Evolutionary conservation across 2,888 invertebrate genomes (phyloP).

Genomic region (Parnassius apollo): DNA sequence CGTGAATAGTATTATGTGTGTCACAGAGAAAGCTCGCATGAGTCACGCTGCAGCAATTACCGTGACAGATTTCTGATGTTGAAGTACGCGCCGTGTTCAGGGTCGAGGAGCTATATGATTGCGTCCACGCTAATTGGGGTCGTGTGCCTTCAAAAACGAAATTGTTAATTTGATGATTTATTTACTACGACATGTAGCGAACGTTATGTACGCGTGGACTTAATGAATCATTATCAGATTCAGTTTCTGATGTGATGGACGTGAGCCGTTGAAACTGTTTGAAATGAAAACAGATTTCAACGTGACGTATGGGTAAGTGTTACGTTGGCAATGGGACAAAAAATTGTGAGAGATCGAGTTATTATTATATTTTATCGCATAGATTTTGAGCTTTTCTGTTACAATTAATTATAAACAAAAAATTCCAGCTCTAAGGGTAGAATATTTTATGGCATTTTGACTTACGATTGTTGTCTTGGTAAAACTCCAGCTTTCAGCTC

Average conservation of each 20-base stretch:
- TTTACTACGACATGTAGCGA: constrained; percentile 20
- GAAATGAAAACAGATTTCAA: constrained; percentile 17
- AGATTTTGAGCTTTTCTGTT: too few species aligned
- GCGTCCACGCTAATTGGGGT: constrained; percentile 25
- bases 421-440: too few species aligned
- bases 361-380: too few species aligned
- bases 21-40: background rate
- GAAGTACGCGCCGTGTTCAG: constrained; percentile 10
- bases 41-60: constrained; percentile 23
- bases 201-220: constrained; percentile 23
- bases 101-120: constrained; percentile 19
- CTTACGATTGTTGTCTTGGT: too few species aligned
- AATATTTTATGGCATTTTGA: too few species aligned
- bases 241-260: constrained; percentile 17
- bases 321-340: background rate
- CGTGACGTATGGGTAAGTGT: constrained; percentile 11
- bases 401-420: too few species aligned
- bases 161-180: constrained; percentile 22
- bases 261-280: constrained; percentile 18
- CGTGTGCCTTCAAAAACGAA: constrained; percentile 11
- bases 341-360: too few species aligned
- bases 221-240: constrained; percentile 26
- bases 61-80: constrained; percentile 18
- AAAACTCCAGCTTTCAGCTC: too few species aligned
- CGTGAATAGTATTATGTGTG: too few species aligned